These are phyloP conservation scores for Eumacrocentrus americanus DNA, from an alignment of 2,888 invertebrate genomes.

Conservation along the genomic window DNA sequence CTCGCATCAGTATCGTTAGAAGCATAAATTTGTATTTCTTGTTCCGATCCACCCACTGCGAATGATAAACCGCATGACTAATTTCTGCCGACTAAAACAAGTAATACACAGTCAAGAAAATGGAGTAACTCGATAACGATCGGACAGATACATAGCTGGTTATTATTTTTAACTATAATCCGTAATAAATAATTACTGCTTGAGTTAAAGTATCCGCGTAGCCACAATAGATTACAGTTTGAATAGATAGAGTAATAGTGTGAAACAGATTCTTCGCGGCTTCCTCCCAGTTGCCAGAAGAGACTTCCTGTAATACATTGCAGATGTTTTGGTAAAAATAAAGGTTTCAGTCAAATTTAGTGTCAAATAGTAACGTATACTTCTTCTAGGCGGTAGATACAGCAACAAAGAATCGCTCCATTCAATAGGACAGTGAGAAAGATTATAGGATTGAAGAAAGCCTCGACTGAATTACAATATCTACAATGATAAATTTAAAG, in stretches of 20 bases:
- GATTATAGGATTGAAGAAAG: conserved; percentile 14
- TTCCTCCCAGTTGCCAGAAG: conserved; percentile 21
- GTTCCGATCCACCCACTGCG: conserved; percentile 30
- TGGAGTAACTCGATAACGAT: too few relatives aligned
- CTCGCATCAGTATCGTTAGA: conserved; percentile 29
- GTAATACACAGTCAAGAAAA: too few relatives aligned
- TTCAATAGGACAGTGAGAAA: conserved; percentile 16
- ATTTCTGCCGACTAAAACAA: conserved; percentile 26
- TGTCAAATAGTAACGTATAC: background rate
- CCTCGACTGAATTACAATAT: background rate
- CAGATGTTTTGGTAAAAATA: background rate
- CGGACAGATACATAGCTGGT: too few relatives aligned
- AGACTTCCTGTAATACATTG: conserved; percentile 22
- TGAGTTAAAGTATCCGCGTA: conserved; percentile 34
- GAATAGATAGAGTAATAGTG: conserved; percentile 32
- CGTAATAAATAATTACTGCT: conserved; percentile 33
- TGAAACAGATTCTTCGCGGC: conserved; percentile 34
- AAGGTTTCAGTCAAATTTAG: background rate
- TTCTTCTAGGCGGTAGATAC: conserved; percentile 10
- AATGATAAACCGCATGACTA: conserved; percentile 31
- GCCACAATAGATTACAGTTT: conserved; percentile 38
- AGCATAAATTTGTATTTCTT: conserved; percentile 28
- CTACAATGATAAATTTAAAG: background rate
- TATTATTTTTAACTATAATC: too few relatives aligned
- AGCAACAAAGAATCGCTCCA: conserved; percentile 11